These are phyloP conservation scores for Drosophila melanosoma DNA, from an alignment of 2,888 invertebrate species.

Conservation along the genomic window DNA sequence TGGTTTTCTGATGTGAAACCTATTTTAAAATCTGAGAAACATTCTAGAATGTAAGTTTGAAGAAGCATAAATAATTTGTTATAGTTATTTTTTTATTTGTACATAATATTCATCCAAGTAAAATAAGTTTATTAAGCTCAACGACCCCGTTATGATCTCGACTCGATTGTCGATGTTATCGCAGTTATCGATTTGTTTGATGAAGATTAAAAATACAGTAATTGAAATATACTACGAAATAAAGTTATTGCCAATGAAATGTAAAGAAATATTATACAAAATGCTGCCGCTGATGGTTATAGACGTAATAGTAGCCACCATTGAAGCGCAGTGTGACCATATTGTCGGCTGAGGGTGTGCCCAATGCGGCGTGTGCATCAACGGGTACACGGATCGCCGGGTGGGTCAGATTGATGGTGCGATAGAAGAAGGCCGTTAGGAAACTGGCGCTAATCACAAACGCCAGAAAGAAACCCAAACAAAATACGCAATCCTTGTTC, in stretches of 20 bases:
- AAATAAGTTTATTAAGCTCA: neutral
- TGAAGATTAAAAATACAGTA: neutral
- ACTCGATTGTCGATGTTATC: neutral
- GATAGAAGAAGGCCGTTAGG: conserved; percentile 83
- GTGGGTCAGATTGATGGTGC: conserved; percentile 69
- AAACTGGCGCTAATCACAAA: conserved; percentile 83
- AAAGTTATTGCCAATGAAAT: neutral
- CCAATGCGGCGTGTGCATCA: neutral
- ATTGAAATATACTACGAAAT: neutral
- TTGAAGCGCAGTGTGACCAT: conserved; percentile 45
- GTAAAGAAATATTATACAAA: conserved; percentile 6
- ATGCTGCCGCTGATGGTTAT: conserved; percentile 47
- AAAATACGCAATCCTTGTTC: conserved; percentile 83
- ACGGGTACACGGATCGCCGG: conserved; percentile 24
- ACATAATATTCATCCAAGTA: neutral
- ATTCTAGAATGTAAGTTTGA: neutral
- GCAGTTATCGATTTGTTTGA: neutral
- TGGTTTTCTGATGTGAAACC: neutral
- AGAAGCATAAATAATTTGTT: neutral
- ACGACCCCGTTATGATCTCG: neutral
- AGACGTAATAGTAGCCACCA: conserved; percentile 63
- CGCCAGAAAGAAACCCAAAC: conserved; percentile 82
- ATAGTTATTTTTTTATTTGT: neutral
- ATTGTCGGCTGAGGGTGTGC: neutral
- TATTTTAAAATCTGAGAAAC: no score